Base-by-base conservation (phyloP, 2,888 invertebrate species). In the Synanthedon tipuliformis region DNA sequence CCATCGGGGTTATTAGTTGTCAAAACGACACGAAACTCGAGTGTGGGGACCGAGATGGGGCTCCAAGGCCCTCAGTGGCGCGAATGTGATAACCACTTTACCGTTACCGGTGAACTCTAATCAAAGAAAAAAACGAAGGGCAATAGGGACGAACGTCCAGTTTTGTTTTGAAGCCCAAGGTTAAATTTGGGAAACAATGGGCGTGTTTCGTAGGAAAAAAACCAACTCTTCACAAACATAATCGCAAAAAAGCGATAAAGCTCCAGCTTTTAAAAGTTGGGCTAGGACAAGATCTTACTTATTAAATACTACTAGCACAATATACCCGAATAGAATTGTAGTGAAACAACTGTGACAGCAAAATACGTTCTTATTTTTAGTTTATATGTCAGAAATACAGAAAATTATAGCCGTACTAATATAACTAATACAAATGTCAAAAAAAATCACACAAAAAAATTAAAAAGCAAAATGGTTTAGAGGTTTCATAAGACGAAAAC, bases 1-100 rank as follows among this genome's bases (percentile, higher is more conserved):
- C 68, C 66, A 64, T 60, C 53, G 64, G 66, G 68, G 72, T 74
- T 80, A 83, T 82, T 81, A 80, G 81, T 76, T 72, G 78, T 68
- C 77, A 73, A 82, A 79, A 80, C 78, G 79, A 81, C 75, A 73
- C 77, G 73, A 82, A 79, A 80, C 78, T 78, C 80, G 75, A 73
- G 65, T 65, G 63, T 55, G 52, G 34, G 34, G 34, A 34, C 34
- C 34, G 34, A 10, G 34, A 34, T 10, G 34, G 23, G 56, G 61
- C 66, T 61, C 65, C 65, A 34, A 34, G 34, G 34, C 34, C 34
- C 34, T 34, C 34, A 10, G 34, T 34, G 59, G 63, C 59, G 61
- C 57, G 68, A 69, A 70, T 69, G 68, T 73, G 72, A 76, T 73
- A 71, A 34, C 70, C 65, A 65, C 61, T 57, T 57, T 76, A 76